These are phyloP conservation scores for Orchestia grillus DNA, from an alignment of 1,140 invertebrate species.

Conservation along the genomic window DNA sequence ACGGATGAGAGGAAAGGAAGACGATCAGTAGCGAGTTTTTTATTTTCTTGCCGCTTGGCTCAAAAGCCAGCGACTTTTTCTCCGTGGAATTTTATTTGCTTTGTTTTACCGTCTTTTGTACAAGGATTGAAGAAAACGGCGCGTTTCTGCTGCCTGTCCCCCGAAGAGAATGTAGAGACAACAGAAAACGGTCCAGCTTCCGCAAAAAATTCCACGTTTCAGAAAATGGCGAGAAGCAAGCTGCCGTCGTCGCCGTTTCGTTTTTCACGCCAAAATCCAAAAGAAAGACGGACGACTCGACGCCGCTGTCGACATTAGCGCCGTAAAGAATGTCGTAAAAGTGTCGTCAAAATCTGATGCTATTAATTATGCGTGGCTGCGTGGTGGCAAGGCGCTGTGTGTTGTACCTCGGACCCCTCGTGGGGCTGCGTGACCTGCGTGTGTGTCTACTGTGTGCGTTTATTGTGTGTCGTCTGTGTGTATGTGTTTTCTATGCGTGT, in stretches of 20 bases:
- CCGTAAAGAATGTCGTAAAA: conserved; percentile 8
- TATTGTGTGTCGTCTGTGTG: not conserved
- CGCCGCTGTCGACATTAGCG: not conserved
- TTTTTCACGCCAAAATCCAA: not conserved
- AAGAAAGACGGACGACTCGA: not conserved
- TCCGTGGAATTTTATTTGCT: not conserved
- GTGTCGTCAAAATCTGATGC: not conserved
- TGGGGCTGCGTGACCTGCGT: too few relatives aligned
- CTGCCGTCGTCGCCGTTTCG: not conserved
- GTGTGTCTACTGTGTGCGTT: too few relatives aligned
- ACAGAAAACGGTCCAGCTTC: not conserved
- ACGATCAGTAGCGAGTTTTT: too few relatives aligned
- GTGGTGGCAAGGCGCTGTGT: too few relatives aligned
- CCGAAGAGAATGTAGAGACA: not conserved
- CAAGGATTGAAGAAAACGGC: not conserved
- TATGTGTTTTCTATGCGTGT: too few relatives aligned
- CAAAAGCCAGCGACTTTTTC: not conserved
- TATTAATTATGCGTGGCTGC: not conserved
- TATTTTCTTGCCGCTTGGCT: not conserved
- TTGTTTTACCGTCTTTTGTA: not conserved
- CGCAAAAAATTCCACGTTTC: not conserved
- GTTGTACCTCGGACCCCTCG: too few relatives aligned
- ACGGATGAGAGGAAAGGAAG: too few relatives aligned
- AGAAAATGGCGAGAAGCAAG: not conserved
- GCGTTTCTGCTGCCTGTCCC: not conserved